Conservation (phyloP, 2,888 invertebrate species). For the Amphimallon solstitiale region DNA sequence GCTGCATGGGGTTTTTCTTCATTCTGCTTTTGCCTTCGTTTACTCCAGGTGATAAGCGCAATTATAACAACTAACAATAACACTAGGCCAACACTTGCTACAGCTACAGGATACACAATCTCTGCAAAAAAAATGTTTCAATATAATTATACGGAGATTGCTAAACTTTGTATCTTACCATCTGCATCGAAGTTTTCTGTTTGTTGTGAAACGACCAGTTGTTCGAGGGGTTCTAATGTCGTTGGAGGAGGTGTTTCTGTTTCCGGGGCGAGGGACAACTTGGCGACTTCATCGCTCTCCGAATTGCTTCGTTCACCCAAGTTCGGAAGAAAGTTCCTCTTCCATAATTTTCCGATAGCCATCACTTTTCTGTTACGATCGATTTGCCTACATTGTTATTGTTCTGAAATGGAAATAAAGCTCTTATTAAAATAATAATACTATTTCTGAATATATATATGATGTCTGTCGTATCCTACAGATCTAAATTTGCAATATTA, state of each 20-base stretch:
- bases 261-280: conserved; percentile 42
- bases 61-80: conserved; percentile 44
- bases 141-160: conserved; percentile 9
- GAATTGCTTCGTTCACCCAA: conserved; percentile 40
- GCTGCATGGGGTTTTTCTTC: conserved; percentile 65
- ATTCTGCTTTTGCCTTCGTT: conserved; percentile 63
- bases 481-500: too few relatives aligned
- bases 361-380: neutral
- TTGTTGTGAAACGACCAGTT: conserved; percentile 49
- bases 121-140: conserved; percentile 53
- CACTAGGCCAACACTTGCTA: conserved; percentile 49
- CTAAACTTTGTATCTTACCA: neutral
- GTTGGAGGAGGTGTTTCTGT: conserved; percentile 37
- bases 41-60: conserved; percentile 63
- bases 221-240: conserved; percentile 41
- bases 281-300: conserved; percentile 35
- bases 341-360: conserved; percentile 45
- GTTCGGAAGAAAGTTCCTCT: conserved; percentile 48
- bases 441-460: too few relatives aligned
- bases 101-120: conserved; percentile 53
- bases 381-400: neutral
- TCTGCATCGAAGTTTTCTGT: conserved; percentile 35
- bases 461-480: too few relatives aligned
- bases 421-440: too few relatives aligned
- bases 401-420: too few relatives aligned